Base-by-base conservation (phyloP, 2,113 vertebrate genomes). In the Eulemur rufifrons region DNA sequence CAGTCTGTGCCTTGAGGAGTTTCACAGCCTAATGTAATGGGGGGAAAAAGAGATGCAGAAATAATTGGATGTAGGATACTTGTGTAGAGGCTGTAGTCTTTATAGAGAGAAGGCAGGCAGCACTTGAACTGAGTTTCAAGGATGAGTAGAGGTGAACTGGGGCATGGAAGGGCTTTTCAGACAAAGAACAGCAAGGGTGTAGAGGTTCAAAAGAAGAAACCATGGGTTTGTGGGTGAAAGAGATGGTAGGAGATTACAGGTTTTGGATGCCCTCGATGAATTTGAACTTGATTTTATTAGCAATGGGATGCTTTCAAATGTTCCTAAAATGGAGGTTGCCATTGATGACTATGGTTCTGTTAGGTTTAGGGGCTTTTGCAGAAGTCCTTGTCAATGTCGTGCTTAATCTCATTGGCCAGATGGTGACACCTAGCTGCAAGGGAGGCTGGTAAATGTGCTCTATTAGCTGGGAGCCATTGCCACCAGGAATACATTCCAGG, bases 211-310 rank as follows among this genome's bases (percentile, higher is more conserved):
- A 73, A 39, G 34, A 37, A n/a, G 56, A 80, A 89, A 20, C 21
- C 13, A 3, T 39, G 50, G 8, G 11, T 37, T 5, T 59, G 8
- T 92, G 27, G 18, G 54, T 76, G 9, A 45, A 13, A 50, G 20
- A 85, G 17, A 11, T 34, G 20, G 27, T 74, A 52, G 81, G 37
- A 47, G 8, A 77, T 52, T 77, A 42, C 54, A 21, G 7, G 37
- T 45, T 95, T 77, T 18, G 20, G 71, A 77, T 81, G 12, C 20
- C 8, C 6, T 74, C 52, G 18, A 50, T 69, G 52, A 80, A 45
- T 77, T 86, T 85, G 82, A 77, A 88, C 20, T 91, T 95, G 17
- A 71, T 76, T 85, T 91, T 66, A 39, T 73, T 15, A 95, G 63
- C 39, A 83, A 1, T 71, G 47, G 2, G 8, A 0, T 86, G 11